Base-by-base conservation (phyloP, 2,113 vertebrate species). In the Zosterops lateralis region DNA sequence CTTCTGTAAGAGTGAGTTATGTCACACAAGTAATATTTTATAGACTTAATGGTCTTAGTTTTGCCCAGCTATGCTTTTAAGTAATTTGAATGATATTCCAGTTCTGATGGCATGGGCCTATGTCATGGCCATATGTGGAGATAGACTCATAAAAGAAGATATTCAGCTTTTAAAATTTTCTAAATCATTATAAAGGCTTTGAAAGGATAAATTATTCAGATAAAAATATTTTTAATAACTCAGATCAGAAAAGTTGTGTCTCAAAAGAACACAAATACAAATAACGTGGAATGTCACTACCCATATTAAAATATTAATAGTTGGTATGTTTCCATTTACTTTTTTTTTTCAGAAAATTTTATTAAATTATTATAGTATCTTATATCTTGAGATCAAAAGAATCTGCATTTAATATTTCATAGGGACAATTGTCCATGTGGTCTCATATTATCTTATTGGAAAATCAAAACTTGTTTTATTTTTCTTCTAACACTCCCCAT, bases 401-500 rank as follows among this genome's bases (percentile, higher is more conserved):
- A 86, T 91, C 94, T 95, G 81, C 36, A 66, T 94, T 95, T 88
- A 92, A 86, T 97, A 93, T 89, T 80, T 85, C 44, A 45, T 45
- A 58, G 65, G 44, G 72, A 48, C 68, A 89, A 47, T 78, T 91
- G 76, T 91, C 70, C 4, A 0, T 95, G 94, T 94, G 92, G 93
- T 93, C 67, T 90, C 36, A 45, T 73, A 40, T 90, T 95, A 95
- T 94, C 88, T 91, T 87, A 45, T 40, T 94, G 92, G 81, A 96
- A 96, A 60, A 95, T 96, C 92, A 96, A 85, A 85, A 53, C 36
- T 89, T 86, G 75, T 81, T 95, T 93, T 75, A 72, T 57, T 79
- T 93, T 95, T 91, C 65, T 82, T 28, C 31, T 89, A 71, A 24
- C 77, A 48, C 10, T 40, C 78, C 72, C 40, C 40, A 67, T 51